Percentiles rank a stretch among this genome's conserved stretches.
phyloP scores from a whole-genome alignment of 1,140 invertebrate species.

The Papilio polyxenes region DNA sequence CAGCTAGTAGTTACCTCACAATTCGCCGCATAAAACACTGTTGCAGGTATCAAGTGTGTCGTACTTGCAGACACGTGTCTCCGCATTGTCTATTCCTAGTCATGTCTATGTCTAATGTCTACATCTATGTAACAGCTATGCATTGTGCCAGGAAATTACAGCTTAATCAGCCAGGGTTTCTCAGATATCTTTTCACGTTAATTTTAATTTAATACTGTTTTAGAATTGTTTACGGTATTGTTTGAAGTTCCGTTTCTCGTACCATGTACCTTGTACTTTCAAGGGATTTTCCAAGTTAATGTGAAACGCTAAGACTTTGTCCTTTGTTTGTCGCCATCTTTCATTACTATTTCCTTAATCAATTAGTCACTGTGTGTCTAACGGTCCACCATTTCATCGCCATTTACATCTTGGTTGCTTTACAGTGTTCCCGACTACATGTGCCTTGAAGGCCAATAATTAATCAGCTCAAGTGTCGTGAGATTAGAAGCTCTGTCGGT shows the following conservation, averaged over 20 bases:
- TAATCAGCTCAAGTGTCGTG: not conserved
- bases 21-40: not conserved
- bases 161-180: slow-evolving; percentile 19
- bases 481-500: not conserved
- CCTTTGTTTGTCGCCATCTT: too few relatives aligned
- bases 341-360: too few relatives aligned
- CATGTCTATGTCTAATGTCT: not conserved
- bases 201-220: not conserved
- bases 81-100: not conserved
- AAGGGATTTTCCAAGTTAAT: too few relatives aligned
- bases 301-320: too few relatives aligned
- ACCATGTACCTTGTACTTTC: too few relatives aligned
- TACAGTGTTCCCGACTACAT: not conserved
- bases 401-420: not conserved
- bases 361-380: too few relatives aligned
- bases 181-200: not conserved
- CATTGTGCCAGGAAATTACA: slow-evolving; percentile 13
- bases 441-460: not conserved
- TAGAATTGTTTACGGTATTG: not conserved
- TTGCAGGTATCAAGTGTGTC: not conserved
- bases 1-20: too few relatives aligned
- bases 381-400: too few relatives aligned
- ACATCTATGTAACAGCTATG: not conserved
- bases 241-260: too few relatives aligned
- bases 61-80: not conserved